Conservation (phyloP, 2,113 vertebrate species). For the Aviceda subcristata region DNA sequence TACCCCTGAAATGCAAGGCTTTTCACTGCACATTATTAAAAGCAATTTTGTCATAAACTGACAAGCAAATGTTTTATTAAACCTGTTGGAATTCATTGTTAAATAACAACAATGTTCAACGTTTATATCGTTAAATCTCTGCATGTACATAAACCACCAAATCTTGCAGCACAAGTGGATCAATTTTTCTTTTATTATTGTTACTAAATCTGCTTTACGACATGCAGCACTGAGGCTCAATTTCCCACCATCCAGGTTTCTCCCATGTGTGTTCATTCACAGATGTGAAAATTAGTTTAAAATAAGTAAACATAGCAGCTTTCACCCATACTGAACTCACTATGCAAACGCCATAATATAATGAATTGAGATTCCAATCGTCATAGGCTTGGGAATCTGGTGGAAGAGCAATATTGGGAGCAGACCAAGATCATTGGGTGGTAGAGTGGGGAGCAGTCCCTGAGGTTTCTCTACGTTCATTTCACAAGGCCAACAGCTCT, state of each 20-base stretch:
- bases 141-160: not conserved
- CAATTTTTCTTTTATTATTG: conserved; percentile 24
- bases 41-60: conserved; percentile 24
- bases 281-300: not conserved
- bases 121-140: conserved; percentile 21
- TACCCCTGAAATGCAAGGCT: not conserved
- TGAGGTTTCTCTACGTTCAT: not conserved
- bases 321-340: not conserved
- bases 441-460: not conserved
- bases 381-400: not conserved
- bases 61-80: conserved; percentile 35
- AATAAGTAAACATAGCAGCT: not conserved
- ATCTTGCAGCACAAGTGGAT: not conserved
- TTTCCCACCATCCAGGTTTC: not conserved
- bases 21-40: conserved; percentile 7
- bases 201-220: not conserved
- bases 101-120: conserved; percentile 28
- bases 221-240: not conserved
- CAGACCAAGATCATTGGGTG: not conserved
- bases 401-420: not conserved
- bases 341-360: not conserved
- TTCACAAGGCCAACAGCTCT: not conserved
- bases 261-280: not conserved
- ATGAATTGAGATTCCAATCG: not conserved
- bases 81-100: conserved; percentile 18